A percentile compares a stretch with the other conserved stretches of the same genome.
Conservation (phyloP, 2,113 vertebrate species). For the Perca flavescens region DNA sequence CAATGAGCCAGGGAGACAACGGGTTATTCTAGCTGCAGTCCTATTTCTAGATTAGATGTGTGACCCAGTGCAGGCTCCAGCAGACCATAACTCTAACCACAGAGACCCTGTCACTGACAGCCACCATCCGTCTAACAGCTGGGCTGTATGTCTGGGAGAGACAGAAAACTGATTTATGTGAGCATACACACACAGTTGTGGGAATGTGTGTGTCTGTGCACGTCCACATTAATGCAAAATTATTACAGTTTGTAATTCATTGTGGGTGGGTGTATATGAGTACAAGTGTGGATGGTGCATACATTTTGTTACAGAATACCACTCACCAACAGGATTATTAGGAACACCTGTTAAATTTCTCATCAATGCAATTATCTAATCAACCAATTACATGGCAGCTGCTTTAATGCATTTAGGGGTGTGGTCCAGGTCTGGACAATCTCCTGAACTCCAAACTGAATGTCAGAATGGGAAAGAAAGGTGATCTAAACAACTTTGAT, state of each 20-base stretch:
- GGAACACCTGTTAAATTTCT: no score
- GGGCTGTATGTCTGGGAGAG: slow-evolving; percentile 29
- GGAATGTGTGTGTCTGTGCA: slow-evolving; percentile 14
- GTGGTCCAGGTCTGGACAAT: no score
- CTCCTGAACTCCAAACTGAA: no score
- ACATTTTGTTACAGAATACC: neutral
- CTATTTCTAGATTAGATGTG: slow-evolving; percentile 53
- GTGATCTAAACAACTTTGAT: no score
- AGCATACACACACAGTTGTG: neutral
- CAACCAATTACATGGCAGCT: no score
- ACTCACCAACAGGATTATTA: no score
- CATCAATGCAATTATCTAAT: no score
- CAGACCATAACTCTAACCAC: slow-evolving; percentile 66
- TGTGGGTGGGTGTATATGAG: neutral
- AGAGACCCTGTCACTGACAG: slow-evolving; percentile 54
- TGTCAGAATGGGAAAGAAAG: no score
- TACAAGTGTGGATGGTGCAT: neutral
- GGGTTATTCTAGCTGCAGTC: slow-evolving; percentile 60
- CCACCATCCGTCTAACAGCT: slow-evolving; percentile 63
- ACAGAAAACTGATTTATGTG: slow-evolving; percentile 8
- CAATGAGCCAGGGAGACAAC: slow-evolving; percentile 58
- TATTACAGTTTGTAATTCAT: neutral
- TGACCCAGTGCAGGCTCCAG: slow-evolving; percentile 57
- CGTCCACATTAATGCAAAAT: slow-evolving; percentile 7
- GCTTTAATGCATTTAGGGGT: no score